Conservation (phyloP, 2,797 vertebrate species). For the Rhinogobio ventralis region DNA sequence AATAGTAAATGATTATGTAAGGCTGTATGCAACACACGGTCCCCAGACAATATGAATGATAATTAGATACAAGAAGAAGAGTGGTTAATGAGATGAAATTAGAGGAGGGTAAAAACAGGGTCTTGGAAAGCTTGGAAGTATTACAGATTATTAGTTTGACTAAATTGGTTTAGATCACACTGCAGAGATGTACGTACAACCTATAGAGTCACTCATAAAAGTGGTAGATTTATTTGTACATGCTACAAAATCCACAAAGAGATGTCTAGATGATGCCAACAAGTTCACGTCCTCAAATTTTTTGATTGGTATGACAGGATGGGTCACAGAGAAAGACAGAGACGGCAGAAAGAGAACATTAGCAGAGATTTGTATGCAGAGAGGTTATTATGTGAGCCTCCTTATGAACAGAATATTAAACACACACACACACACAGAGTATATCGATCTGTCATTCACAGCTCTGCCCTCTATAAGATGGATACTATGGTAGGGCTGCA, state of each 20-base stretch:
- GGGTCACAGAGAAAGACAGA: conserved; percentile 17
- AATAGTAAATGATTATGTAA: conserved; percentile 41
- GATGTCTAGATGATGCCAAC: background rate
- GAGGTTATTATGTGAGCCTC: background rate
- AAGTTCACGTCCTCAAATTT: background rate
- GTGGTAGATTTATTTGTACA: background rate
- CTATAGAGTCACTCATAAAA: background rate
- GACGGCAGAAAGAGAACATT: background rate
- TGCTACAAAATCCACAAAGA: background rate
- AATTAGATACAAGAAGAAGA: conserved; percentile 51
- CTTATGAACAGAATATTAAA: conserved; percentile 7
- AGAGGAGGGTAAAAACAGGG: background rate
- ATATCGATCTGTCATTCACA: background rate
- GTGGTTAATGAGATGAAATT: conserved; percentile 2
- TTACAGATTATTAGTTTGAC: background rate
- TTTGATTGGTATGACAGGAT: conserved; percentile 1
- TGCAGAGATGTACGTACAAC: background rate
- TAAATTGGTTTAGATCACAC: conserved; percentile 2
- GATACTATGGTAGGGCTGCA: background rate
- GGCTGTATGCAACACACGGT: conserved; percentile 50
- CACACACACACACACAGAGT: background rate
- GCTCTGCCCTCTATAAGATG: background rate
- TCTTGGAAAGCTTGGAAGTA: conserved; percentile 5
- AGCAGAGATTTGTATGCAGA: conserved; percentile 5
- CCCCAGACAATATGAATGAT: conserved; percentile 35